phyloP scores from a whole-genome alignment of 2,113 vertebrate genomes.

The Erythrocercus mccallii region DNA sequence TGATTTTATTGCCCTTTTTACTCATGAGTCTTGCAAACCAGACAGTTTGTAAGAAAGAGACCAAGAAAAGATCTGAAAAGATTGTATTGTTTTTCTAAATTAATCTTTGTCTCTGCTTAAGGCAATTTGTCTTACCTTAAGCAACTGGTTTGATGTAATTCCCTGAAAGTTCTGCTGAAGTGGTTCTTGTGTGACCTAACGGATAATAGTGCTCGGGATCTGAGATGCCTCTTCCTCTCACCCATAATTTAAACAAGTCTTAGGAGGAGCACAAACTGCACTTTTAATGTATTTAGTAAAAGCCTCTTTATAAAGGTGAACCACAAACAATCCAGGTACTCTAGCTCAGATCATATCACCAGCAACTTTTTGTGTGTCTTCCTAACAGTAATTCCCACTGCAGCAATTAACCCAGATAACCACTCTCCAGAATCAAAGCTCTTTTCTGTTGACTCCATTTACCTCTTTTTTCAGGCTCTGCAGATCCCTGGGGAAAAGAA shows the following conservation, averaged over 20 bases:
- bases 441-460: not conserved
- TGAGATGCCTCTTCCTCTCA: not conserved
- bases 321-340: not conserved
- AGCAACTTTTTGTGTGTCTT: not conserved
- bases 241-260: not conserved
- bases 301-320: not conserved
- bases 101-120: not conserved
- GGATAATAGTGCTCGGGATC: constrained; percentile 40
- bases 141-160: not conserved
- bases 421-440: not conserved
- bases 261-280: not conserved
- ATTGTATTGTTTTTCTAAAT: not conserved
- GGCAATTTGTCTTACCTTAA: not conserved
- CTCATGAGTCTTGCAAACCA: not conserved
- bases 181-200: not conserved
- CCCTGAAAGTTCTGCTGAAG: not conserved
- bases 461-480: not conserved
- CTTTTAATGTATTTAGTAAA: not conserved
- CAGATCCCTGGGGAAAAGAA: not conserved
- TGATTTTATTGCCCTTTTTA: not conserved
- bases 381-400: not conserved
- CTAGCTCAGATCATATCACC: not conserved
- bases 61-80: not conserved
- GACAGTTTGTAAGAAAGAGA: not conserved
- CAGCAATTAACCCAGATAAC: not conserved